A percentile compares a stretch with the other conserved stretches of the same genome.
These are phyloP conservation scores for Parnassius glacialis DNA, from an alignment of 2,888 invertebrate genomes.

Conservation along the genomic window DNA sequence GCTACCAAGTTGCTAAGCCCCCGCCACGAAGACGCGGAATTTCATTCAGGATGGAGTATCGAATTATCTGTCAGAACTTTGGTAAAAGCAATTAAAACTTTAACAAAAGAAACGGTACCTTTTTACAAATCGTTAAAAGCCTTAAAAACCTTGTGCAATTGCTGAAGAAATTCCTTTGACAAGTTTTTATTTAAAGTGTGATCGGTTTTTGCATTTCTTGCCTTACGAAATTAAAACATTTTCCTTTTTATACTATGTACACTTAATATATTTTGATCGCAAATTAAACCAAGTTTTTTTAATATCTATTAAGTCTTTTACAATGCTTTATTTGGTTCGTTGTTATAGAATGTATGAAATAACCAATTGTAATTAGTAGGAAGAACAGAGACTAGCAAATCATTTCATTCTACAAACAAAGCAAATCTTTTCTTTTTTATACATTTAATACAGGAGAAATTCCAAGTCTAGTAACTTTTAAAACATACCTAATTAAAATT, in stretches of 20 bases:
- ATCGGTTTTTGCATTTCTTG: constrained; percentile 6
- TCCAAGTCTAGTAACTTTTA: too few species aligned
- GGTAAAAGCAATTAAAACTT: constrained; percentile 44
- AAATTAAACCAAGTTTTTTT: background rate
- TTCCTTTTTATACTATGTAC: background rate
- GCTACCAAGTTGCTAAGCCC: too few species aligned
- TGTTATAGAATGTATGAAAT: too few species aligned
- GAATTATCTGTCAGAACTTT: constrained; percentile 33
- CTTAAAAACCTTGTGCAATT: constrained; percentile 33
- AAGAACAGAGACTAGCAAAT: too few species aligned
- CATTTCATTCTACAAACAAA: too few species aligned
- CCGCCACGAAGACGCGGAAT: too few species aligned
- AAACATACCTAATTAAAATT: too few species aligned
- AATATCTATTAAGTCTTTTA: background rate
- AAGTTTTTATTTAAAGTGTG: constrained; percentile 23
- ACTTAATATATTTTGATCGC: background rate
- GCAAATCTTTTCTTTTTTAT: too few species aligned
- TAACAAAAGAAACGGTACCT: constrained; percentile 34
- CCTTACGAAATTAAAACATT: background rate
- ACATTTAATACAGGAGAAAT: too few species aligned
- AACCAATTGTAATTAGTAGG: too few species aligned
- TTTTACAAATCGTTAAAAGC: constrained; percentile 34
- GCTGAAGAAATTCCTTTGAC: constrained; percentile 27
- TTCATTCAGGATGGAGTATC: background rate
- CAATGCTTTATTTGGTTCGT: background rate